These are phyloP conservation scores for Diacarnus erythraeanus DNA, from an alignment of 37 sponge, comb jelly and placozoan genomes.

Conservation along the genomic window DNA sequence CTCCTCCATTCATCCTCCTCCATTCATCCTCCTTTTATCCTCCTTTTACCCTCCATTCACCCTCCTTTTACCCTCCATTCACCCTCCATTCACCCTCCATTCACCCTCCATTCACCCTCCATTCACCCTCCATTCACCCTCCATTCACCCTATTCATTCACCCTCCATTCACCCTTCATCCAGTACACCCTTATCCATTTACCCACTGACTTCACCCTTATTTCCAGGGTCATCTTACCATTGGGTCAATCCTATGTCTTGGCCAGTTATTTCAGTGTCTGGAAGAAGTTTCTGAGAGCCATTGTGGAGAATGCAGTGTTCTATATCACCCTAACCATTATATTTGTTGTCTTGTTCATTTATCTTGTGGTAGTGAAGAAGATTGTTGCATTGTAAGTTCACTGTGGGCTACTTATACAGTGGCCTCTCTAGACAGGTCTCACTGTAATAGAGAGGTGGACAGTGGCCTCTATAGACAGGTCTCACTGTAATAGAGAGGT, in stretches of 20 bases:
- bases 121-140: too few relatives aligned
- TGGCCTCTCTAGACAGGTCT: too few relatives aligned
- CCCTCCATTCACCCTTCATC: too few relatives aligned
- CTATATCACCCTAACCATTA: conserved; percentile 76
- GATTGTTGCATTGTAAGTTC: conserved; percentile 56
- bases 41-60: conserved; percentile 14
- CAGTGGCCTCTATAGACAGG: too few relatives aligned
- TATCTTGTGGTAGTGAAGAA: conserved; percentile 76
- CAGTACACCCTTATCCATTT: conserved; percentile 18
- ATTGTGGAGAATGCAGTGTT: conserved; percentile 85
- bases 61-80: conserved; percentile 3
- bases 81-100: too few relatives aligned
- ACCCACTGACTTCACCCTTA: too few relatives aligned
- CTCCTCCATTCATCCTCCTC: background rate
- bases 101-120: too few relatives aligned
- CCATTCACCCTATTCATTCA: too few relatives aligned
- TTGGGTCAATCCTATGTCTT: conserved; percentile 87
- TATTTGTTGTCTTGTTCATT: conserved; percentile 82
- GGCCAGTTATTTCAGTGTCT: conserved; percentile 89
- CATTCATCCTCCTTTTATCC: conserved; percentile 1
- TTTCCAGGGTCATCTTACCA: conserved; percentile 86
- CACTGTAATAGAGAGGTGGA: too few relatives aligned
- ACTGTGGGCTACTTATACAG: too few relatives aligned
- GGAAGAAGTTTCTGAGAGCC: conserved; percentile 78
- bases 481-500: too few relatives aligned